Evolutionary conservation across 2,888 invertebrate genomes (phyloP), one percentile per base, ranked within the genome.

Genomic region (Bombylius discolor): DNA sequence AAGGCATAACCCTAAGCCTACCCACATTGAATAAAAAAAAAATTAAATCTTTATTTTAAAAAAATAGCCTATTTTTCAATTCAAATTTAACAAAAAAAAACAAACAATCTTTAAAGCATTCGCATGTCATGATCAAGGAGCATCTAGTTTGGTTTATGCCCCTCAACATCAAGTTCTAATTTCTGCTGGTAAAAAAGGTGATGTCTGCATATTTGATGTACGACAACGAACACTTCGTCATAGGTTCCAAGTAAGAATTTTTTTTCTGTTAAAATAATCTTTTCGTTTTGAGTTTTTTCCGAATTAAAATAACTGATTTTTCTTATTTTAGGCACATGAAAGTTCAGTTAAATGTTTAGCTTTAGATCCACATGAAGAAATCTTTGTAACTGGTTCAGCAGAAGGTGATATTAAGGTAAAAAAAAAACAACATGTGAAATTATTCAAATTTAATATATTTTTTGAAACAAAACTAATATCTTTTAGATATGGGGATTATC

Each of bases 151-250:
- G 56, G 83, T 91, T 52, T 92, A 92, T 74, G 93, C 96, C 11
- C 93, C 96, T 1, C 88, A 91, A 67, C 89, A 90, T 72, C 97
- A 98, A 70, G 81, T 94, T 61, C 79, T 99, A 54, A 91, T 98
- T 67, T 94, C 95, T 60, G 95, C 96, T 64, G 98, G 98, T 14
- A 93, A 96, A 70, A 93, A 93, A 72, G 99, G 99, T 44, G 95
- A 96, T 72, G 87, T 98, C 63, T 92, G 91, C 68, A 85, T 98
- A 70, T 93, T 98, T 77, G 99, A 99, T 77, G 84, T 98, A 62
- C 81, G 97, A 59, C 89, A 94, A 72, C 83, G 96, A 63, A 84
- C 85, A 55, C 81, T 94, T 55, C 80, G 92, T 3, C 90, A 93
- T 73, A 82, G 89, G 67, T 89, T 86, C 69, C 83, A 82, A 71